Evolutionary conservation across 2,888 invertebrate genomes (phyloP).

Genomic region (Galeopsomyia nigrocyanea): DNA sequence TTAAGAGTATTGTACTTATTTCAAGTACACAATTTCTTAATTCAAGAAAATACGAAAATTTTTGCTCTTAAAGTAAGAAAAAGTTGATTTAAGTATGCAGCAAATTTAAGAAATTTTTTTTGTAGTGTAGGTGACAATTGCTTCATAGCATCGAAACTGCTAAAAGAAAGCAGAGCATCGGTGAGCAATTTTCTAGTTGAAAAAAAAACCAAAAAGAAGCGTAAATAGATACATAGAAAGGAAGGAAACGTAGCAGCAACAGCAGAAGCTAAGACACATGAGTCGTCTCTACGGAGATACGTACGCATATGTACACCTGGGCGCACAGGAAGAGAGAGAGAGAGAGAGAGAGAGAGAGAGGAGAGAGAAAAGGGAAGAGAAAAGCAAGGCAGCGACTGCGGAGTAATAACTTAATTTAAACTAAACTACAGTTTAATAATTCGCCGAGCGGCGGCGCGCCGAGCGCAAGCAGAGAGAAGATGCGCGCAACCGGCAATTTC

Average conservation of each 20-base stretch:
- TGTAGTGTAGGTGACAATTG: too few relatives aligned
- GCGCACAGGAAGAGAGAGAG: slow-evolving; percentile 18
- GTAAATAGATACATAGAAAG: slow-evolving; percentile 6
- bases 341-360: slow-evolving; percentile 39
- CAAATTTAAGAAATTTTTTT: too few relatives aligned
- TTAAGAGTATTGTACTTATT: too few relatives aligned
- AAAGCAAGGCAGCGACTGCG: slow-evolving; percentile 60
- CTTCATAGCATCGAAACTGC: not conserved
- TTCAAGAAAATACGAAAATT: too few relatives aligned
- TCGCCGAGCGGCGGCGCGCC: slow-evolving; percentile 63
- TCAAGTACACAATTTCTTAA: too few relatives aligned
- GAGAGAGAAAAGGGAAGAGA: slow-evolving; percentile 48
- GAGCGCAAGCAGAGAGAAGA: slow-evolving; percentile 52
- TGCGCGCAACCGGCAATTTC: slow-evolving; percentile 69
- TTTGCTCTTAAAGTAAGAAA: too few relatives aligned
- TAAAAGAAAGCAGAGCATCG: not conserved
- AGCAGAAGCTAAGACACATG: not conserved
- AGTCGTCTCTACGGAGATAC: slow-evolving; percentile 9
- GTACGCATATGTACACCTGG: slow-evolving; percentile 6
- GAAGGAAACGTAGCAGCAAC: slow-evolving; percentile 21
- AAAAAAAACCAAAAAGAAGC: slow-evolving; percentile 1
- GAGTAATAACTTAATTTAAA: slow-evolving; percentile 70
- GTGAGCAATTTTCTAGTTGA: slow-evolving; percentile 7
- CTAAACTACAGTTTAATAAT: slow-evolving; percentile 70
- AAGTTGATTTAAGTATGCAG: too few relatives aligned